Evolutionary conservation across 2,113 vertebrate species (phyloP), one percentile per base, ranked within the genome.

Genomic region (Pelecanoides urinatrix): DNA sequence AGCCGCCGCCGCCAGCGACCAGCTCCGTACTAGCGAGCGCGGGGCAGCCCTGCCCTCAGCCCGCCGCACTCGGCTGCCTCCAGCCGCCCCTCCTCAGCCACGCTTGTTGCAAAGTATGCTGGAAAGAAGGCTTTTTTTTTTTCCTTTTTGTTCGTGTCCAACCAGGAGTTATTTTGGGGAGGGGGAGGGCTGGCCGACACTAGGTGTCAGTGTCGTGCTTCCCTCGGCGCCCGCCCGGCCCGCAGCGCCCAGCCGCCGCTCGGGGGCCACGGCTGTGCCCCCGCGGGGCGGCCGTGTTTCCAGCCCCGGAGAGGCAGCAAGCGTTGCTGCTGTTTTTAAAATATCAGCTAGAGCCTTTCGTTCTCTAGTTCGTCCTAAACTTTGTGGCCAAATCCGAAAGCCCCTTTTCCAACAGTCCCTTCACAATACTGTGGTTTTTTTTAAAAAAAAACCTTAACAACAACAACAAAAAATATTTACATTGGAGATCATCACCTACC

Each of bases 261-360:
- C 26, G 1, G 19, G 19, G 20, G 63, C 29, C 13, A 29, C 3
- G 13, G 7, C 7, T 3, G 26, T 7, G 8, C 21, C 26, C 42
- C 36, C 32, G 21, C 34, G 22, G 40, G 32, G 2, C 12, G 11
- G 16, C 27, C 3, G 3, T 6, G 13, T 9, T 9, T 6, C 47
- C 6, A 25, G 27, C 22, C n/a, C 66, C 20, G 7, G 3, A n/a
- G 1, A 12, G 18, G 14, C 27, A 2, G 10, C 6, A 27, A 26
- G 2, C 9, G 11, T 3, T 14, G 42, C 29, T 12, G 1, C 0
- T 6, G 0, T 4, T n/a, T 27, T 12, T 3, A 0, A 15, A 19
- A 5, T 1, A 10, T 0, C 56, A 0, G 1, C 10, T 1, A 3
- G 29, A 14, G 22, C 58, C 16, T 27, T 11, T 38, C 1, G 3